phyloP scores from a whole-genome alignment of 2,113 vertebrate genomes.

The Verasper variegatus region DNA sequence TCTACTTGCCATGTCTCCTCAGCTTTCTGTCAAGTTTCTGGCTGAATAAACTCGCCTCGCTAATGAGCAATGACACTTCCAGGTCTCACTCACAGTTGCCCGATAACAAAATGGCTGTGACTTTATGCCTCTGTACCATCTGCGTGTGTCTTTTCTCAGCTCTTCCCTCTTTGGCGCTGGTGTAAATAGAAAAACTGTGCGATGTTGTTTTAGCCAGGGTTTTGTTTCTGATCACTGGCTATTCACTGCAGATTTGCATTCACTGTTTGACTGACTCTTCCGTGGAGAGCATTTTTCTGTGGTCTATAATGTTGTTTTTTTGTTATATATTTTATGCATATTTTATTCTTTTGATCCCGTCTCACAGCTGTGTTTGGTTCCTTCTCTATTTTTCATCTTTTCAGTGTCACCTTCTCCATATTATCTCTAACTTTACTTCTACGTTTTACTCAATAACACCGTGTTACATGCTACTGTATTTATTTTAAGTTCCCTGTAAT shows the following conservation, averaged over 20 bases:
- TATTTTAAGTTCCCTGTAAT: not conserved
- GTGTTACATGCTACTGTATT: too few species aligned
- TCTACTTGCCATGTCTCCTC: constrained; percentile 25
- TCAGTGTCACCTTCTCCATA: not conserved
- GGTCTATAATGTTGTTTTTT: constrained; percentile 15
- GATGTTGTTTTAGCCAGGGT: constrained; percentile 14
- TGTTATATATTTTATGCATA: not conserved
- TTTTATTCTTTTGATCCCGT: not conserved
- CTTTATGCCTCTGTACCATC: constrained; percentile 57
- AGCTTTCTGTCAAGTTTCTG: constrained; percentile 47
- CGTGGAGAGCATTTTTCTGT: constrained; percentile 19
- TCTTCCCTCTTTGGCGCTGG: constrained; percentile 15
- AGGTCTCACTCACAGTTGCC: constrained; percentile 63
- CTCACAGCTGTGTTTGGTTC: constrained; percentile 8
- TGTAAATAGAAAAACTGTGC: constrained; percentile 35
- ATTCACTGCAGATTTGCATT: constrained; percentile 35
- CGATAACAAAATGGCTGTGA: constrained; percentile 57
- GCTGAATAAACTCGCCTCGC: constrained; percentile 67
- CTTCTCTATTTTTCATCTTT: not conserved
- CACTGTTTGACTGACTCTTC: constrained; percentile 19
- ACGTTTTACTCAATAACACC: not conserved
- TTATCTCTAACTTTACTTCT: too few species aligned
- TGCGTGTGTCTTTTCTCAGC: constrained; percentile 53
- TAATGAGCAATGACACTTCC: constrained; percentile 73
- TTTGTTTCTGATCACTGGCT: constrained; percentile 55